Evolutionary conservation across 2,113 vertebrate species (phyloP).

Genomic region (Cephalopterus ornatus): DNA sequence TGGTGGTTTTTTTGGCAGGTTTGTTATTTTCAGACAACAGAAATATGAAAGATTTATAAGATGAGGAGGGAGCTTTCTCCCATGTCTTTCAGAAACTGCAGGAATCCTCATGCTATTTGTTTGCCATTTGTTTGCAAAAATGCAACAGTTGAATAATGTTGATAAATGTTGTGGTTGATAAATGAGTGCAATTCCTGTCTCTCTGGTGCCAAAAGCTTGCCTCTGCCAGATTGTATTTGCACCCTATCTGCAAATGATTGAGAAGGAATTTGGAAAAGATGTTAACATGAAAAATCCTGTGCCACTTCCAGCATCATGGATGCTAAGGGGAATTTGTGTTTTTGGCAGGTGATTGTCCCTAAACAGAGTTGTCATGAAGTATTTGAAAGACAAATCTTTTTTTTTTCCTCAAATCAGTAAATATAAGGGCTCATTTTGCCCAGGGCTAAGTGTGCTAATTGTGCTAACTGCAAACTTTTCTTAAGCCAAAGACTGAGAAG

Average conservation of each 20-base stretch:
- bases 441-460: neutral
- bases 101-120: neutral
- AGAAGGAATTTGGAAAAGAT: conserved; percentile 10
- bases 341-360: neutral
- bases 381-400: neutral
- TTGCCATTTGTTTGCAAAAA: neutral
- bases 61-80: neutral
- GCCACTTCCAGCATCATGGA: neutral
- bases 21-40: neutral
- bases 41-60: neutral
- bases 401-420: neutral
- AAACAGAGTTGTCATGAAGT: neutral
- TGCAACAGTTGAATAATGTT: neutral
- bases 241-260: neutral
- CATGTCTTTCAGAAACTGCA: neutral
- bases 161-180: neutral
- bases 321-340: neutral
- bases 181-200: neutral
- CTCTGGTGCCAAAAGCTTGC: neutral
- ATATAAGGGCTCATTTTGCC: neutral
- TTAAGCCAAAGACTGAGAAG: neutral
- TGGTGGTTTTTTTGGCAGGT: neutral
- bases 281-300: neutral
- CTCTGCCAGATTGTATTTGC: neutral
- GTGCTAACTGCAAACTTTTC: neutral